Percentiles rank a stretch among this genome's conserved stretches.
These are phyloP conservation scores for Tympanuchus pallidicinctus DNA, from an alignment of 2,113 vertebrate species.

Conservation along the genomic window DNA sequence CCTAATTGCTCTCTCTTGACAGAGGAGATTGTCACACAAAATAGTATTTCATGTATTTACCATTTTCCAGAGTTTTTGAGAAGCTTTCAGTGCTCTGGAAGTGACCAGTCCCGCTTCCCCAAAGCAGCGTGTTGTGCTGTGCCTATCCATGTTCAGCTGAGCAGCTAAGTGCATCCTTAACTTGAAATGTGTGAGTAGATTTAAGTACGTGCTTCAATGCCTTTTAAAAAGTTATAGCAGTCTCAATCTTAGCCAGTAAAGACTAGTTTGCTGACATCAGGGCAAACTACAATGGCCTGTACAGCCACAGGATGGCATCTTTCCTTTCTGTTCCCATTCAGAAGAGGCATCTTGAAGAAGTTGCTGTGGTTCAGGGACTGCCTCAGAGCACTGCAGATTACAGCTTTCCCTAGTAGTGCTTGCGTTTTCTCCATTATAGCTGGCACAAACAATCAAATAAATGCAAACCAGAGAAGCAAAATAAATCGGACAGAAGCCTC, in stretches of 20 bases:
- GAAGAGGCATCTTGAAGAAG: neutral
- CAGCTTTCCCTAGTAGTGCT: conserved; percentile 29
- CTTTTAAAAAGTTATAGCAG: neutral
- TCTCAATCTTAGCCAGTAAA: neutral
- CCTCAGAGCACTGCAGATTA: neutral
- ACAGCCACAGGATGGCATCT: neutral
- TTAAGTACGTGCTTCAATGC: neutral
- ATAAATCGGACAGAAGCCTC: conserved; percentile 55
- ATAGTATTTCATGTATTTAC: neutral
- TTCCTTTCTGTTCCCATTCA: neutral
- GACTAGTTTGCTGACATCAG: neutral
- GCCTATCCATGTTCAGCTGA: neutral
- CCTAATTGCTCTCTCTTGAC: neutral
- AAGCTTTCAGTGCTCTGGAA: neutral
- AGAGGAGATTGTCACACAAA: neutral
- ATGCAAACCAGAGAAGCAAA: conserved; percentile 53
- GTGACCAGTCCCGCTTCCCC: neutral
- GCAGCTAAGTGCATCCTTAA: neutral
- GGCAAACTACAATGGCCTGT: neutral
- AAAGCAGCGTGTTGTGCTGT: neutral
- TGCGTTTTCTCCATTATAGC: conserved; percentile 60
- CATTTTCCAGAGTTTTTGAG: neutral
- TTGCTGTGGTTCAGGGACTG: neutral
- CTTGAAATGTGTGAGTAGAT: neutral
- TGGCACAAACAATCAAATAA: conserved; percentile 68